Evolutionary conservation across 2,888 invertebrate genomes (phyloP), one percentile per base, ranked within the genome.

Genomic region (Linyphia triangularis): DNA sequence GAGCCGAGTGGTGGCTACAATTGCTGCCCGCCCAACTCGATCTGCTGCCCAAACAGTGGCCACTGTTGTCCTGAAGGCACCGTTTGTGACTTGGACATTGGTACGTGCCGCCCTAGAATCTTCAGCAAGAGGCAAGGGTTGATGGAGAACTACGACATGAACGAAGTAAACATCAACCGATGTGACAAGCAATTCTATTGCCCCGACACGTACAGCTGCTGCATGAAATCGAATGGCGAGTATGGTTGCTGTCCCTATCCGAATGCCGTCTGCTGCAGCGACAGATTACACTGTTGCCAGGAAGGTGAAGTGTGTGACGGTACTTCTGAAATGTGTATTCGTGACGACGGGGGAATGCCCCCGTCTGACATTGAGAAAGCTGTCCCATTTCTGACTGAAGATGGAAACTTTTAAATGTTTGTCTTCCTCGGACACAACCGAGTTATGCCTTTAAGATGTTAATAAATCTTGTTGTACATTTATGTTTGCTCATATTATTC

Each of bases 261-360:
- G 1, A 10, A 61, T 77, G 77, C 40, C n/a, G 37, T 43, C 10
- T 77, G 77, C 26, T 77, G 77, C 26, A 19, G 22, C 1, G 77
- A 63, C n/a, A n/a, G 7, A 30, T 1, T 19, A 19, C 37, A 37
- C 28, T 77, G 77, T 26, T 77, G 77, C 40, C 16, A n/a, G 0
- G 3, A 63, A 16, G 40, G 40, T 0, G 40, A 61, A n/a, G 16
- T 1, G 1, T 77, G 77, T 26, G 77, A 77, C 16, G 30, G 1
- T 4, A 22, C 30, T 0, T 75, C 75, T 4, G 13, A 7, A 6
- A 16, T 19, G 4, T 75, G 75, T 13, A 16, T 57, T 24, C 19
- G 59, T 33, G 33, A 33, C 33, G 33, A 33, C 5, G 33, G 9
- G 9, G 9, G 9, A 33, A n/a, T 13, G 57, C n/a, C n/a, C 4